Conservation (phyloP, 92 coral and sea anemone genomes). For the Micromussa lordhowensis region DNA sequence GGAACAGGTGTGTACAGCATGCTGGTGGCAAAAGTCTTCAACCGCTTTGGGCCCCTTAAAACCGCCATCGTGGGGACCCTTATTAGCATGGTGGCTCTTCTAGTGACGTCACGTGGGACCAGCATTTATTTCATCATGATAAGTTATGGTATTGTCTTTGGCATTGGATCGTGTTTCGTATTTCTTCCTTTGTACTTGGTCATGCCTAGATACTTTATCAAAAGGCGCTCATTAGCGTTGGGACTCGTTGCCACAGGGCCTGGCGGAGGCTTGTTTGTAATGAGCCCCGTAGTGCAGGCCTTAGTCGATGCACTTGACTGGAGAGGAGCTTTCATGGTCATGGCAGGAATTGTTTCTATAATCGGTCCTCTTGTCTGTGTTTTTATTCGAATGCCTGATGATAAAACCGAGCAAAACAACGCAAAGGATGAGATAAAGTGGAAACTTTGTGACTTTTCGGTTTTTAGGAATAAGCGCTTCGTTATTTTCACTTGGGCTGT, state of each 20-base stretch:
- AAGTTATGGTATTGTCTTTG: constrained; percentile 22
- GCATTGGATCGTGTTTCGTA: constrained; percentile 34
- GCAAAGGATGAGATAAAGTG: too few species aligned
- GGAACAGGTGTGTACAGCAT: constrained; percentile 30
- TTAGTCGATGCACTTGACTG: constrained; percentile 53
- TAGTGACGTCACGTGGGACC: constrained; percentile 20
- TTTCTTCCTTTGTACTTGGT: constrained; percentile 37
- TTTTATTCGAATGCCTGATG: constrained; percentile 16
- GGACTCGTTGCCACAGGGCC: constrained; percentile 58
- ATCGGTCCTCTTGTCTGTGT: constrained; percentile 13
- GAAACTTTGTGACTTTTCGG: constrained; percentile 11
- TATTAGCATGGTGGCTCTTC: constrained; percentile 7
- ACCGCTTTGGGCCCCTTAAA: constrained; percentile 21
- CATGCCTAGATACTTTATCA: constrained; percentile 50
- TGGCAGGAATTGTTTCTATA: constrained; percentile 24
- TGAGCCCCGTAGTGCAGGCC: constrained; percentile 43
- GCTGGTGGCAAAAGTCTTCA: constrained; percentile 18
- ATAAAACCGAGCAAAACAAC: background rate
- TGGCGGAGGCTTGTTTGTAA: constrained; percentile 54
- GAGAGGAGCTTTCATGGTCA: constrained; percentile 43
- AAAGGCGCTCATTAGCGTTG: constrained; percentile 60
- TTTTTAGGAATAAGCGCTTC: constrained; percentile 4
- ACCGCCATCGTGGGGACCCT: constrained; percentile 2
- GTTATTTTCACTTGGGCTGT: constrained; percentile 39
- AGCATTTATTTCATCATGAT: constrained; percentile 20